phyloP scores from a whole-genome alignment of 2,888 invertebrate species.

The Nomada hirtipes region DNA sequence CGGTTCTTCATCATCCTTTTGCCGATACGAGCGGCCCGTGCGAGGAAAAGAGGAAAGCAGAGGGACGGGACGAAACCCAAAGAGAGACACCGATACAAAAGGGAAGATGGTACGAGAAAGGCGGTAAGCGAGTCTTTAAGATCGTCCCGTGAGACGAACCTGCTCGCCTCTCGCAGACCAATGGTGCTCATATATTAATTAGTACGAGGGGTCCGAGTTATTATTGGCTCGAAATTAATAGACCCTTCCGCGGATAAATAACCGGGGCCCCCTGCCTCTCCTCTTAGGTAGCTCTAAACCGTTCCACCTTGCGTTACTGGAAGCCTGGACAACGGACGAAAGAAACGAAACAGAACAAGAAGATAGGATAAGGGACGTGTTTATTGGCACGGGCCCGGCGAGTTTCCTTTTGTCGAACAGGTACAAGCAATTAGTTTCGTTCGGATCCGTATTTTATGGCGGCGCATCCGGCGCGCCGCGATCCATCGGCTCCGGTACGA shows the following conservation, averaged over 20 bases:
- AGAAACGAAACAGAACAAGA: constrained; percentile 32
- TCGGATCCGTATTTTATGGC: constrained; percentile 66
- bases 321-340: constrained; percentile 31
- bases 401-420: constrained; percentile 70
- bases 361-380: constrained; percentile 60
- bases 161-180: constrained; percentile 73
- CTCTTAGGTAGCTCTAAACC: constrained; percentile 55
- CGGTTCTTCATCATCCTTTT: constrained; percentile 81
- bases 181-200: constrained; percentile 81
- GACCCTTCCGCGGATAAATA: constrained; percentile 80
- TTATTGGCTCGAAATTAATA: constrained; percentile 80
- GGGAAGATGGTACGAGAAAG: constrained; percentile 24
- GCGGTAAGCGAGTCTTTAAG: constrained; percentile 62
- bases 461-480: constrained; percentile 40
- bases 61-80: constrained; percentile 18
- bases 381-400: constrained; percentile 67
- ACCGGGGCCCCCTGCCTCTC: constrained; percentile 59
- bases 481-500: constrained; percentile 42
- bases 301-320: constrained; percentile 62
- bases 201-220: constrained; percentile 79
- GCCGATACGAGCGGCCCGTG: constrained; percentile 74
- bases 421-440: constrained; percentile 69
- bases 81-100: not conserved
- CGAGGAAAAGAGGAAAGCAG: constrained; percentile 52
- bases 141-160: constrained; percentile 75